Base-by-base conservation (phyloP, 2,888 invertebrate genomes). In the Nymphalis urticae region DNA sequence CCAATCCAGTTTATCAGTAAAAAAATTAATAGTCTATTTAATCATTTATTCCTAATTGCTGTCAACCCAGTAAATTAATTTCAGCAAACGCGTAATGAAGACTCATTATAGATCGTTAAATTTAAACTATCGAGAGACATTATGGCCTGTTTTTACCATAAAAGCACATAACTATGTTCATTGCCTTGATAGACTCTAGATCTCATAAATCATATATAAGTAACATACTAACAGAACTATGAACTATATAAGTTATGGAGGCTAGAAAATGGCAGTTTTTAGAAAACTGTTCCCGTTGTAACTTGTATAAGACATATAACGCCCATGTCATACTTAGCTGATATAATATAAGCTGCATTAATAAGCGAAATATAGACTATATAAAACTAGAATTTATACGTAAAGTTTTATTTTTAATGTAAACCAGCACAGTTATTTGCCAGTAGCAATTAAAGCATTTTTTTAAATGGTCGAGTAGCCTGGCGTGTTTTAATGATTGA, bases 121-220 rank as follows among this genome's bases (percentile, higher is more conserved):
- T 56, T 32, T 32, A 56, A 56, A 56, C n/a, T 32, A 56, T 56
- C 32, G 32, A 27, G 27, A 56, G 32, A 27, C 32, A 24, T 24
- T 51, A 56, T 32, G 32, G 32, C 54, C n/a, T 10, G 54, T 32
- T 56, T 32, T 58, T 58, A 42, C 58, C 58, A 36, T 58, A 58
- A 58, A 58, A 42, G 58, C 42, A 58, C 58, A 42, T 42, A 36
- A 58, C 42, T 58, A 58, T 58, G 58, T 58, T 58, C 36, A 58
- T 42, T 58, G 19, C 42, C 36, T 58, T 32, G 58, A 58, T 58
- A 42, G 42, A 1, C 58, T 58, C 42, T 13, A 19, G 19, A 42
- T 58, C 36, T 58, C 36, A 58, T 58, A 58, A 58, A 58, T 58
- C 58, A 58, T 42, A 58, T 13, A 16, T 19, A 19, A 58, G 36